Evolutionary conservation across 2,797 vertebrate species (phyloP), one percentile per base, ranked within the genome.

Genomic region (Gambusia yucatana): DNA sequence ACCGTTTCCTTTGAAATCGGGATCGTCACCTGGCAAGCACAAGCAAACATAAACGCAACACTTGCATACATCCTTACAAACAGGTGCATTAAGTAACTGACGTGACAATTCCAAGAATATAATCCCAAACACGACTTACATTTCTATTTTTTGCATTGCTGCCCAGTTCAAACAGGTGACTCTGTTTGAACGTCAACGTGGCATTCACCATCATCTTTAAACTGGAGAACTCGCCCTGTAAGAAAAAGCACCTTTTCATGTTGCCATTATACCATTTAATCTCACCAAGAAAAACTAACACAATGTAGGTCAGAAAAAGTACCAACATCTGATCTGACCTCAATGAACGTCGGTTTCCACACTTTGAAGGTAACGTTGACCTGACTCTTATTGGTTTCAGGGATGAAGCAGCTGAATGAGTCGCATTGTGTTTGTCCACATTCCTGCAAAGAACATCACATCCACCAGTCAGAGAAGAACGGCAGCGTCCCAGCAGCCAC

Each of bases 281-380:
- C 36, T 67, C 17, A 36, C 16, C 17, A 22, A 65, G 5, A 17
- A 33, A 41, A 41, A 39, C 22, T 11, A 67, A 22, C 22, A 69
- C 22, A 13, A 1, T 41, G 11, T 10, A 75, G 39, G 10, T 7
- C 33, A 28, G 73, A 57, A 50, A 2, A 11, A 44, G 3, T 39
- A 3, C 11, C 6, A 0, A 14, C 0, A 5, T 11, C 11, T 79
- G 1, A 77, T 79, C 94, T 86, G 88, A 99, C 98, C 94, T 96
- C 96, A 83, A 98, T 96, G 80, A 99, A 98, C 0, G 98, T 98
- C 33, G 96, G 95, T 81, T 97, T 98, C 98, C 98, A 99, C 81
- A 99, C 90, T 89, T 96, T 91, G 81, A 99, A 94, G 0, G 97
- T 98, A 65, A 97, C 79, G 16, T 99, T 98, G 83, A 99, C 95